phyloP scores from a whole-genome alignment of 2,113 vertebrate genomes.

The Dromaius novaehollandiae region DNA sequence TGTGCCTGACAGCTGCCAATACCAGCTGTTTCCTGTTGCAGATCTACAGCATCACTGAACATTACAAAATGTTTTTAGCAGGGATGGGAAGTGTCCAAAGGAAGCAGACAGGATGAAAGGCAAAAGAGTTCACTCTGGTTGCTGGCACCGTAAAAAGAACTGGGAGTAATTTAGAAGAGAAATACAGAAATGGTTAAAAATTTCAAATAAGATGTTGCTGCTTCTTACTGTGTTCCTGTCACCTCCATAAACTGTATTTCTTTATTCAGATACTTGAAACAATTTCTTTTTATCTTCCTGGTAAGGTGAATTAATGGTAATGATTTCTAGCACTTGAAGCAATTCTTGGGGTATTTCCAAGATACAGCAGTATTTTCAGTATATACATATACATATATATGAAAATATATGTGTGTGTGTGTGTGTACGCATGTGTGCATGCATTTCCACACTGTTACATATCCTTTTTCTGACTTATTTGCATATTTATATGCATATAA shows the following conservation, averaged over 20 bases:
- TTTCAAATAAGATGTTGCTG: slow-evolving; percentile 12
- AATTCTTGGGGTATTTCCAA: slow-evolving; percentile 14
- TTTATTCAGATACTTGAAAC: slow-evolving; percentile 60
- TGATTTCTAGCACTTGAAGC: neutral
- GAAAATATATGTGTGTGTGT: neutral
- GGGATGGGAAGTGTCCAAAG: slow-evolving; percentile 40
- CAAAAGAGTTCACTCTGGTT: slow-evolving; percentile 33
- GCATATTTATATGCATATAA: neutral
- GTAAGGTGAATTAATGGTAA: neutral
- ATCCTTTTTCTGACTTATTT: neutral
- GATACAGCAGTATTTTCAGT: neutral
- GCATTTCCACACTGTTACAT: neutral
- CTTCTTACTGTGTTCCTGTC: slow-evolving; percentile 56
- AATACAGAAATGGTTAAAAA: slow-evolving; percentile 43
- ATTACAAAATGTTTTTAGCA: slow-evolving; percentile 2
- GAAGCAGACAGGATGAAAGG: slow-evolving; percentile 66
- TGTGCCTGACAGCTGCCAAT: neutral
- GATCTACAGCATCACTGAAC: neutral
- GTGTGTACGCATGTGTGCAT: neutral
- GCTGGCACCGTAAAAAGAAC: slow-evolving; percentile 47
- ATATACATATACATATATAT: neutral
- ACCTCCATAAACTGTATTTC: slow-evolving; percentile 30
- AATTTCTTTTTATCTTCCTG: slow-evolving; percentile 59
- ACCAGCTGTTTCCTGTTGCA: slow-evolving; percentile 41
- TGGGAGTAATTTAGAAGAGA: slow-evolving; percentile 62